Conservation (phyloP, 2,113 vertebrate species). For the Brachionichthys hirsutus region DNA sequence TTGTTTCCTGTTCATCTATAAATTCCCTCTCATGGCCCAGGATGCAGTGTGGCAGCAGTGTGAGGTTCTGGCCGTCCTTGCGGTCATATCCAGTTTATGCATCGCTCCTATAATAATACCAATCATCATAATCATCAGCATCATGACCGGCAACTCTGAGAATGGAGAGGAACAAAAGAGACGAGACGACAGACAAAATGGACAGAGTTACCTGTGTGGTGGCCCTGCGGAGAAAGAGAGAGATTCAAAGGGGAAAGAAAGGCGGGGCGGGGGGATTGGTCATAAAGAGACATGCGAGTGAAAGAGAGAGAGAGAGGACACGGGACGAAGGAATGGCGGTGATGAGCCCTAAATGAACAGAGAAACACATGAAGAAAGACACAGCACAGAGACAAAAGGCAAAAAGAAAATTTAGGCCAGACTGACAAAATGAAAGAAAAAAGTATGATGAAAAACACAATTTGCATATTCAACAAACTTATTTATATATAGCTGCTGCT, state of each 20-base stretch:
- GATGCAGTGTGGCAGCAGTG: conserved; percentile 43
- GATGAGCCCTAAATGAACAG: conserved; percentile 31
- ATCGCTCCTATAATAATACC: conserved; percentile 33
- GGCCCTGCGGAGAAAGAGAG: conserved; percentile 66
- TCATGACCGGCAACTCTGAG: conserved; percentile 31
- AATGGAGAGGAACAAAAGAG: conserved; percentile 41
- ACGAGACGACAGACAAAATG: conserved; percentile 53
- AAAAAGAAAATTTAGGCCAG: background rate
- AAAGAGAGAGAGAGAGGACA: conserved; percentile 27
- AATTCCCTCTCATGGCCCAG: conserved; percentile 64
- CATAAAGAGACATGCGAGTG: conserved; percentile 4
- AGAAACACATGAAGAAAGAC: conserved; percentile 3
- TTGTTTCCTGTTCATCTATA: conserved; percentile 57
- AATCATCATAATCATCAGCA: conserved; percentile 42
- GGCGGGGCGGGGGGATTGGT: conserved; percentile 8
- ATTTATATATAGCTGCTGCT: conserved; percentile 47
- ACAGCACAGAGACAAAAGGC: background rate
- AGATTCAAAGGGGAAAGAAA: conserved; percentile 35
- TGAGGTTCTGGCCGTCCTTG: conserved; percentile 56
- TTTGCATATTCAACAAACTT: conserved; percentile 26
- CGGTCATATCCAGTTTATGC: conserved; percentile 29
- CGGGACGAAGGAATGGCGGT: conserved; percentile 32
- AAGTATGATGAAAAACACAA: conserved; percentile 35
- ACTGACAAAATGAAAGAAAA: conserved; percentile 7
- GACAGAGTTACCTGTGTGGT: conserved; percentile 71